phyloP scores from a whole-genome alignment of 2,888 invertebrate genomes.

The Acronicta aceris region DNA sequence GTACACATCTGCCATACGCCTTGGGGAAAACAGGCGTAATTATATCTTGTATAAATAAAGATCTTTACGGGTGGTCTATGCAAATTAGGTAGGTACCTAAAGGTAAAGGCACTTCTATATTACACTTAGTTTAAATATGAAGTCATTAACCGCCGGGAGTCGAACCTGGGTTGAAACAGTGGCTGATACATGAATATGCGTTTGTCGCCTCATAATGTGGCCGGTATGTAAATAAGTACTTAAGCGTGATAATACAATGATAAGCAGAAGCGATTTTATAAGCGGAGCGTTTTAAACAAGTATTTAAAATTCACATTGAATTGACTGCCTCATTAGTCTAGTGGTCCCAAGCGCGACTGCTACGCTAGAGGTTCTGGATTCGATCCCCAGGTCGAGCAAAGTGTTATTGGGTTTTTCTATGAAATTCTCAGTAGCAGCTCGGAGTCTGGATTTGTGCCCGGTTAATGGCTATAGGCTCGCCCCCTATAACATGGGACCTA shows the following conservation, averaged over 20 bases:
- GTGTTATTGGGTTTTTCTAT: no score
- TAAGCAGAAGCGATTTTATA: constrained; percentile 48
- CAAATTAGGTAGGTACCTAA: background rate
- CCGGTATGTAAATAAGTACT: constrained; percentile 64
- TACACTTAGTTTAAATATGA: constrained; percentile 26
- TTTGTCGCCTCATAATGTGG: constrained; percentile 61
- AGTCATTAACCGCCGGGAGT: constrained; percentile 50
- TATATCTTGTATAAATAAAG: background rate
- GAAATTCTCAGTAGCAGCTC: no score
- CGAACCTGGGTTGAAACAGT: constrained; percentile 59
- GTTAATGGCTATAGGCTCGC: no score
- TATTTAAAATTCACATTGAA: no score
- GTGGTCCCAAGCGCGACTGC: no score
- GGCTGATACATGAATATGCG: constrained; percentile 65
- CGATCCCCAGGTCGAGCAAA: no score
- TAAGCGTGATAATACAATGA: constrained; percentile 17
- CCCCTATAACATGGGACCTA: no score
- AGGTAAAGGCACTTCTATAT: background rate
- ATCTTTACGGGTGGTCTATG: constrained; percentile 25
- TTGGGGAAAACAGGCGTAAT: no score
- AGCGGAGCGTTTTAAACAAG: constrained; percentile 6
- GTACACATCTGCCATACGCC: no score
- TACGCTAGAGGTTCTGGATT: no score
- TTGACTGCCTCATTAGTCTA: no score
- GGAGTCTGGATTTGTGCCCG: no score